These are phyloP conservation scores for Recurvirostra avosetta DNA, from an alignment of 2,113 vertebrate genomes.

Conservation along the genomic window DNA sequence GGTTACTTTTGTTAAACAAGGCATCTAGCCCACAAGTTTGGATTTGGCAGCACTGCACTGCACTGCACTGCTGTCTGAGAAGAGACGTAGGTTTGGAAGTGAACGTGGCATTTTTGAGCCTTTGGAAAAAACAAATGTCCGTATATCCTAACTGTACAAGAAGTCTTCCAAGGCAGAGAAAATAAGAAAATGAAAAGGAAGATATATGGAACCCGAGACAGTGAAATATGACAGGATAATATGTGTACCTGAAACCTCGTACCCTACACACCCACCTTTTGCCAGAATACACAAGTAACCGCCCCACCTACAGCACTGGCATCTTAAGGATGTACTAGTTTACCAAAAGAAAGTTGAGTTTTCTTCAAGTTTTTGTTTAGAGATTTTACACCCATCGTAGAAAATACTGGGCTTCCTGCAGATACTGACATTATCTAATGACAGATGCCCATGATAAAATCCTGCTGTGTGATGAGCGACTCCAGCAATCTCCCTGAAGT, in stretches of 20 bases:
- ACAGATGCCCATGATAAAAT: neutral
- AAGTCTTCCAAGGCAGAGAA: neutral
- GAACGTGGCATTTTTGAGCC: slow-evolving; percentile 1
- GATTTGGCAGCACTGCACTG: neutral
- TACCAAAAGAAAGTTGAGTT: neutral
- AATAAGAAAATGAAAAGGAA: neutral
- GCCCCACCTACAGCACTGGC: neutral
- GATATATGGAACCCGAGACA: neutral
- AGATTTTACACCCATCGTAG: neutral
- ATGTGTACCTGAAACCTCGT: neutral
- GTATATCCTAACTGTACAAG: neutral
- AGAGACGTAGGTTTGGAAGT: slow-evolving; percentile 28
- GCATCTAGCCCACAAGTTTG: neutral
- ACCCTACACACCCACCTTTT: neutral
- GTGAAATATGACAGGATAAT: neutral
- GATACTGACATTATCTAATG: neutral
- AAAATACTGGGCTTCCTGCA: neutral
- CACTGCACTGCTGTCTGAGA: neutral
- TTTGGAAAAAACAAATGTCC: neutral
- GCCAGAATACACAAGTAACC: neutral
- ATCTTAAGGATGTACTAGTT: neutral
- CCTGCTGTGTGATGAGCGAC: neutral
- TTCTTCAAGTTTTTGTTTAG: neutral
- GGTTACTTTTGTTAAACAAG: slow-evolving; percentile 39
- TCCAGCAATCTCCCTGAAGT: neutral